Base-by-base conservation (phyloP, 2,797 vertebrate genomes). In the Morus bassanus region DNA sequence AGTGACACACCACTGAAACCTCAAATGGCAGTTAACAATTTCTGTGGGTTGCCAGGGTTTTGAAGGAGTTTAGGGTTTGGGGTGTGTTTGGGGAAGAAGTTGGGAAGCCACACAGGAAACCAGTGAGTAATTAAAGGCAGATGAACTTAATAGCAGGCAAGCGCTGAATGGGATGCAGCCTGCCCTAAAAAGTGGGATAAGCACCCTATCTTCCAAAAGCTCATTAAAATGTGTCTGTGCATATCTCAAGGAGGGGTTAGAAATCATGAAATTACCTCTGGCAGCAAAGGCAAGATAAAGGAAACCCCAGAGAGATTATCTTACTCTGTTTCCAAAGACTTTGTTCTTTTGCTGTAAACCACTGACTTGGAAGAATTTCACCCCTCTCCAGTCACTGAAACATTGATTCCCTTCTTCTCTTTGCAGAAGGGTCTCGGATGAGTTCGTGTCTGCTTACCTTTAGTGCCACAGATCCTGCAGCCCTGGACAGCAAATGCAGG, bases 251-350 rank as follows among this genome's bases (percentile, higher is more conserved):
- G n/a, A 60, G 33, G 39, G 64, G 53, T 75, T 76, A 65, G 54
- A 85, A 96, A 88, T 72, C 75, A 91, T 51, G 57, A 85, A 89
- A 93, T 89, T 91, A 86, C 46, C 76, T 94, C 69, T 78, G 33
- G 23, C 73, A 85, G 56, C 28, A 76, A 69, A 92, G 73, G 75
- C 39, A 77, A 80, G 63, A 48, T 77, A 82, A 95, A 88, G 72
- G 24, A 77, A 93, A 41, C 6, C 16, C 54, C 25, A 30, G 53
- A 37, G 67, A 93, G 27, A 64, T 80, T 25, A 53, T 33, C 24
- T 54, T 61, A 39, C 7, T 80, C 39, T 81, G 3, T 65, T 91
- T 80, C 59, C 48, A 70, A 77, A 95, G 59, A 60, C 56, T 63
- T 60, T 41, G 31, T 82, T 31, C 7, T 75, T 95, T 94, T 92